Evolutionary conservation across 2,888 invertebrate genomes (phyloP).

Genomic region (Portevinia maculata): DNA sequence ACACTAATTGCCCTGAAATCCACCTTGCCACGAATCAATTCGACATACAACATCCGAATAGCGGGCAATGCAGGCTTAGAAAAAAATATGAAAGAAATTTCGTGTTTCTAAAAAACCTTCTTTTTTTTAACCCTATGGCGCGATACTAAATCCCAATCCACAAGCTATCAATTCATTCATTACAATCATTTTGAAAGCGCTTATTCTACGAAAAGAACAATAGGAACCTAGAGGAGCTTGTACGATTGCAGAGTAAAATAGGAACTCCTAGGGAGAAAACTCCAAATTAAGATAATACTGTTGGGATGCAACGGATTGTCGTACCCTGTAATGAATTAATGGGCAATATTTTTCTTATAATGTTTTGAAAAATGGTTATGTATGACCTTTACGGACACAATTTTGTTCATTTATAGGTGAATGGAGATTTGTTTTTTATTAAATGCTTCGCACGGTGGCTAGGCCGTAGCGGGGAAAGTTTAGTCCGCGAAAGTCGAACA

Average conservation of each 20-base stretch:
- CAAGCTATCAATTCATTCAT: constrained; percentile 21
- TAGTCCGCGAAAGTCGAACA: too few species aligned
- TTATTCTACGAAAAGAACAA: constrained; percentile 6
- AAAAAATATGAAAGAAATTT: not conserved
- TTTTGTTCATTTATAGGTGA: too few species aligned
- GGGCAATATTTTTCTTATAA: too few species aligned
- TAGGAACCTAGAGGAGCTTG: not conserved
- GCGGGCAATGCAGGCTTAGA: constrained; percentile 1
- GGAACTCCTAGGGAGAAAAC: not conserved
- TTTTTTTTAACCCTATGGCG: not conserved
- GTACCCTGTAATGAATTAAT: too few species aligned
- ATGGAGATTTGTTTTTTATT: too few species aligned
- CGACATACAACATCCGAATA: constrained; percentile 29
- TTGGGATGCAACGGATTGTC: too few species aligned
- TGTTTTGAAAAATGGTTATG: too few species aligned
- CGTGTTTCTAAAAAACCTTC: not conserved
- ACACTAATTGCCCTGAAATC: constrained; percentile 5
- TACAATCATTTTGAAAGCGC: constrained; percentile 21
- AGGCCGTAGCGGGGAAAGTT: too few species aligned
- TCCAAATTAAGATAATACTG: not conserved
- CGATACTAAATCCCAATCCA: not conserved
- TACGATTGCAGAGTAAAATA: not conserved
- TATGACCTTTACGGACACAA: too few species aligned
- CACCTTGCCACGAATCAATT: not conserved
- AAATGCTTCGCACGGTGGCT: too few species aligned